A percentile compares a stretch with the other conserved stretches of the same genome.
These are phyloP conservation scores for Chlorospingus flavigularis DNA, from an alignment of 2,797 vertebrate species.

Conservation along the genomic window DNA sequence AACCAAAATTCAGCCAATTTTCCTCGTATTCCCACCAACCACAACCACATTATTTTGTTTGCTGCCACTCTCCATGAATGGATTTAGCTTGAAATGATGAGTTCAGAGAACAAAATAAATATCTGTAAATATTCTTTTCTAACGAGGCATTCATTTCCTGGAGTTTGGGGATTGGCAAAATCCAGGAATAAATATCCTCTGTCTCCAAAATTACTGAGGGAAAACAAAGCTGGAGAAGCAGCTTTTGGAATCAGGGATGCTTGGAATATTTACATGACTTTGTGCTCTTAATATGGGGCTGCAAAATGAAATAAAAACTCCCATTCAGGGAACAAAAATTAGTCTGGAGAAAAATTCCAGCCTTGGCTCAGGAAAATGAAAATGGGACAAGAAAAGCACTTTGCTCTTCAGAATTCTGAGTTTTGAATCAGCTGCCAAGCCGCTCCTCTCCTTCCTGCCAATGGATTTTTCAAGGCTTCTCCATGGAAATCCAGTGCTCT, in stretches of 20 bases:
- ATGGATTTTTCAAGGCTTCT: not conserved
- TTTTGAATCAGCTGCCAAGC: not conserved
- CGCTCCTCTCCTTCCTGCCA: not conserved
- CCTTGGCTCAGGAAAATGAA: not conserved
- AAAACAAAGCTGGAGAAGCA: not conserved
- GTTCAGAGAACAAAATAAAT: slow-evolving; percentile 2
- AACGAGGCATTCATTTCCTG: not conserved
- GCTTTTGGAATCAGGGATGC: not conserved
- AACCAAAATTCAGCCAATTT: not conserved
- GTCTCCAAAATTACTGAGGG: not conserved
- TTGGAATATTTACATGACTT: not conserved
- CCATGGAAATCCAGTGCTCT: not conserved
- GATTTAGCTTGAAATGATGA: not conserved
- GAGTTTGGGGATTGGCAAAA: not conserved
- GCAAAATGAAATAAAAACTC: not conserved
- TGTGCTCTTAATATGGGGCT: not conserved
- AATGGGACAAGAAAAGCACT: not conserved
- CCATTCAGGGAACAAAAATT: not conserved
- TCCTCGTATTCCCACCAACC: not conserved
- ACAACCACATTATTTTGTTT: not conserved
- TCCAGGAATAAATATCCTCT: not conserved
- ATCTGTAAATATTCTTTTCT: not conserved
- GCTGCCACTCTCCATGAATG: not conserved
- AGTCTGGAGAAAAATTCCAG: not conserved
- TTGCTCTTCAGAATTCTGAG: not conserved